Evolutionary conservation across 2,797 vertebrate species (phyloP).

Genomic region (Glossophaga mutica): DNA sequence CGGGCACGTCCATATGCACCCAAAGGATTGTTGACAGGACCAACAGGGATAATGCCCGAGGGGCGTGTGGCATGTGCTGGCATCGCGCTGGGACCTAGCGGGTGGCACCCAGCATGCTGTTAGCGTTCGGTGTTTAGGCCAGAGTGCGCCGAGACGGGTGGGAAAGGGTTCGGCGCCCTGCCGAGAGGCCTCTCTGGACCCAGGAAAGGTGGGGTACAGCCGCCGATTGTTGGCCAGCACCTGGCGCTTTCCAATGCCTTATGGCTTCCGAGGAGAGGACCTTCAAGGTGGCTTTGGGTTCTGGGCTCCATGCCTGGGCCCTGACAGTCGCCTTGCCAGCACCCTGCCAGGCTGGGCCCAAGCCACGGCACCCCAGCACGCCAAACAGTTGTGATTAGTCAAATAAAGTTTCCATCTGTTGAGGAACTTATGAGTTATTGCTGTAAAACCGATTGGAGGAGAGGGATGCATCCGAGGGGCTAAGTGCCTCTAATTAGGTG

Average conservation of each 20-base stretch:
- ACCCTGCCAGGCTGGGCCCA: not conserved
- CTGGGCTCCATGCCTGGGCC: not conserved
- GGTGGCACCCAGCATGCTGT: not conserved
- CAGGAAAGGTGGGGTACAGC: not conserved
- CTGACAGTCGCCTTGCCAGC: not conserved
- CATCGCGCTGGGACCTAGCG: fast-evolving
- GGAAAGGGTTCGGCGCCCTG: not conserved
- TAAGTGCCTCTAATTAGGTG: constrained; percentile 47
- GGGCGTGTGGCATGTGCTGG: not conserved
- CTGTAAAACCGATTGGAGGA: constrained; percentile 56
- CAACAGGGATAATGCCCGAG: fast-evolving
- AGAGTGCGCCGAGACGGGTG: not conserved
- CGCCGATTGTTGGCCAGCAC: not conserved
- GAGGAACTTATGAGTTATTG: constrained; percentile 73
- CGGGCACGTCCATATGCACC: fast-evolving
- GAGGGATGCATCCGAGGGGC: constrained; percentile 42
- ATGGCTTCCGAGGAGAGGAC: not conserved
- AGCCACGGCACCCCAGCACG: not conserved
- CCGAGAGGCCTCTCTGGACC: not conserved
- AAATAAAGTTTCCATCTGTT: constrained; percentile 79
- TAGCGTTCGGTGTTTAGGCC: not conserved
- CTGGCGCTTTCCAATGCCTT: fast-evolving
- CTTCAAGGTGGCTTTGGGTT: constrained; percentile 7
- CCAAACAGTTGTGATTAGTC: constrained; percentile 58
- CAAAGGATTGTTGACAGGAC: not conserved